These are phyloP conservation scores for Sorex araneus DNA, from an alignment of 2,113 vertebrate species.

Conservation along the genomic window DNA sequence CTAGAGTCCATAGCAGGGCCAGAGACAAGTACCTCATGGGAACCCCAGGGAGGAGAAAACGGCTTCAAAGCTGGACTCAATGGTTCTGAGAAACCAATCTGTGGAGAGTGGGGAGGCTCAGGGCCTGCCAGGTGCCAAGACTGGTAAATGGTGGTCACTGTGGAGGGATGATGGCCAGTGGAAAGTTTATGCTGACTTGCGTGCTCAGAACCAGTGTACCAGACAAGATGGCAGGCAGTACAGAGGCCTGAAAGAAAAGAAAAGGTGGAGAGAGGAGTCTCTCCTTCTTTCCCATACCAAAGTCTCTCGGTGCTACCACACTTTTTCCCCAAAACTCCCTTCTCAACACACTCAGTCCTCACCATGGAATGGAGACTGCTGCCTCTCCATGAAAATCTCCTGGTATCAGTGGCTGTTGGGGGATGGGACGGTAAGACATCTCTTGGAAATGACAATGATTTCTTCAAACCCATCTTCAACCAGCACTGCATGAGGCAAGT, in stretches of 20 bases:
- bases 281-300: background rate
- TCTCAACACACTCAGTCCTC: conserved; percentile 36
- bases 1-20: no score
- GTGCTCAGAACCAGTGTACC: background rate
- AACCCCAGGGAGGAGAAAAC: background rate
- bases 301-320: background rate
- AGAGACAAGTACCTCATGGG: no score
- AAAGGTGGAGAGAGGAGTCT: background rate
- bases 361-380: background rate
- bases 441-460: conserved; percentile 26
- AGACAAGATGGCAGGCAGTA: background rate
- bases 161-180: background rate
- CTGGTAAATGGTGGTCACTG: background rate
- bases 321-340: conserved; percentile 15
- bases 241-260: conserved; percentile 13
- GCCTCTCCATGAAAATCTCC: background rate
- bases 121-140: background rate
- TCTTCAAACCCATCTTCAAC: conserved; percentile 37
- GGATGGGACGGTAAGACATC: conserved; percentile 20
- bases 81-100: background rate
- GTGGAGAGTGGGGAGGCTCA: background rate
- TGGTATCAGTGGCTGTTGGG: background rate
- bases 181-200: conserved; percentile 7
- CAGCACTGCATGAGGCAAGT: conserved; percentile 19
- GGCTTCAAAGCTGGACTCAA: background rate